Percentiles rank a stretch among this genome's conserved stretches.
phyloP scores from a whole-genome alignment of 2,797 vertebrate genomes.

The Betta splendens region DNA sequence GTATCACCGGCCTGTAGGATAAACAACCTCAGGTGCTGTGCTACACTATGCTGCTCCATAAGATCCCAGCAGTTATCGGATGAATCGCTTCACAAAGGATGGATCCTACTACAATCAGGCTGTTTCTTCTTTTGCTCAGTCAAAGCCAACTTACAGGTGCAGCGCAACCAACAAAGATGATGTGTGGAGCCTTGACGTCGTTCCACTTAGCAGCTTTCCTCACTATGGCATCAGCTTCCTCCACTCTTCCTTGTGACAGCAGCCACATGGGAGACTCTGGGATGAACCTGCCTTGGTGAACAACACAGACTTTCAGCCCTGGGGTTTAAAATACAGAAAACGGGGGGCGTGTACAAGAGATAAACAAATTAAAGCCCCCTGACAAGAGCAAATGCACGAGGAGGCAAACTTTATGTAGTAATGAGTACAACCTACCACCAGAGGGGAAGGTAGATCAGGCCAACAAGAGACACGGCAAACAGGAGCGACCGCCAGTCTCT shows the following conservation, averaged over 20 bases:
- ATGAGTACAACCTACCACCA: slow-evolving; percentile 78
- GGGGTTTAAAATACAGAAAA: background rate
- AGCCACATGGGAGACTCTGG: slow-evolving; percentile 81
- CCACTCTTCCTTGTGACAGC: slow-evolving; percentile 64
- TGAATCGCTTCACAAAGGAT: too few species aligned
- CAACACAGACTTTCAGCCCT: slow-evolving; percentile 4
- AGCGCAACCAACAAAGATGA: slow-evolving; percentile 52
- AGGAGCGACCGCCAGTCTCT: slow-evolving; percentile 83
- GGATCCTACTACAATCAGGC: too few species aligned
- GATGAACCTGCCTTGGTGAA: slow-evolving; percentile 64
- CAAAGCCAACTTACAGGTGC: slow-evolving; percentile 39
- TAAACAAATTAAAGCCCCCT: too few species aligned
- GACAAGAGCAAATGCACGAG: background rate
- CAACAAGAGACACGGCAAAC: slow-evolving; percentile 56
- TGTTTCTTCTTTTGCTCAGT: background rate
- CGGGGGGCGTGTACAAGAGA: background rate
- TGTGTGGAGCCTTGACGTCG: slow-evolving; percentile 59
- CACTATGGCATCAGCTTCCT: slow-evolving; percentile 71
- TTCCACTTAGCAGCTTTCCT: slow-evolving; percentile 74
- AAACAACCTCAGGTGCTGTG: background rate
- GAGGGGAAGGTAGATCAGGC: slow-evolving; percentile 5
- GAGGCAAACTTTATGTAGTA: background rate
- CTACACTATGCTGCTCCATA: background rate
- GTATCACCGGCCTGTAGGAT: slow-evolving; percentile 38
- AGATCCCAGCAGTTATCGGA: background rate